Percentiles rank a stretch among this genome's conserved stretches.
These are phyloP conservation scores for Ceratina australensis DNA, from an alignment of 1,140 invertebrate genomes.

Conservation along the genomic window DNA sequence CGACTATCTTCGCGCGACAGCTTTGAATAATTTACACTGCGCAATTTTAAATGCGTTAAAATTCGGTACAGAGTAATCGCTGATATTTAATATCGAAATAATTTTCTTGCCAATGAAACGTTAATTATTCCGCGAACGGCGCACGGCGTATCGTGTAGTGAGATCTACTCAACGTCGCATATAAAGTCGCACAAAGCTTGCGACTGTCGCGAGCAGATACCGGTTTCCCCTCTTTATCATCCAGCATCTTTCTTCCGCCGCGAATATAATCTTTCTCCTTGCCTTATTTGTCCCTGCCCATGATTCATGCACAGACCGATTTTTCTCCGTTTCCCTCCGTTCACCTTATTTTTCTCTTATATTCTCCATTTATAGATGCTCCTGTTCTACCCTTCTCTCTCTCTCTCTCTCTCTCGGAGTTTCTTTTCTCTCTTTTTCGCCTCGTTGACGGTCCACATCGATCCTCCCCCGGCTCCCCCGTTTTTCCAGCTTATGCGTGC, in stretches of 20 bases:
- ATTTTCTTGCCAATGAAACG: too few relatives aligned
- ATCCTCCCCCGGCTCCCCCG: background rate
- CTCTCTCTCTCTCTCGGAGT: background rate
- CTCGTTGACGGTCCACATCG: background rate
- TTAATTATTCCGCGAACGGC: background rate
- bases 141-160: background rate
- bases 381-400: too few relatives aligned
- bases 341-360: slow-evolving; percentile 15
- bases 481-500: background rate
- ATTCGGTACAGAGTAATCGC: too few relatives aligned
- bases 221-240: background rate
- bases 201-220: background rate
- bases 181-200: slow-evolving; percentile 14
- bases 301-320: slow-evolving; percentile 18
- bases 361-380: slow-evolving; percentile 3
- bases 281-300: slow-evolving; percentile 17
- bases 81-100: too few relatives aligned
- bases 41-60: too few relatives aligned
- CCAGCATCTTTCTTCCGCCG: background rate
- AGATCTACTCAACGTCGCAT: background rate
- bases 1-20: background rate
- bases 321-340: slow-evolving; percentile 20
- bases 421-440: background rate
- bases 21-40: too few relatives aligned
- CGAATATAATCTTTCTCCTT: slow-evolving; percentile 21